Conservation (phyloP, 2,888 invertebrate genomes). For the Aleiodes testaceus region DNA sequence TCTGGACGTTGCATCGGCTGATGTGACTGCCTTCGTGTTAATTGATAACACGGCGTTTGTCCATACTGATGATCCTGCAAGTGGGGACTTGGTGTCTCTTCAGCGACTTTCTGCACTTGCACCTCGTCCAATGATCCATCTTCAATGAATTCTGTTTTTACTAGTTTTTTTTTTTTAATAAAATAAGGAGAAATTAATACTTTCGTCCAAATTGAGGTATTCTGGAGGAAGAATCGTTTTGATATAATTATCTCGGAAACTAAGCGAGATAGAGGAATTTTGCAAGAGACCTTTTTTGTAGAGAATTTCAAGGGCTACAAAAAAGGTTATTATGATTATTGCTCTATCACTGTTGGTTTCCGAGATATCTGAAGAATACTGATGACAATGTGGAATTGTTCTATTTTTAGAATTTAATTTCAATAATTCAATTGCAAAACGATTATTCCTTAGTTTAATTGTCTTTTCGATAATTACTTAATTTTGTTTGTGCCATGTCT, state of each 20-base stretch:
- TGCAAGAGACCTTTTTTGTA: no score
- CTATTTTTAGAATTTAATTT: no score
- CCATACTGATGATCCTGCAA: slow-evolving; percentile 91
- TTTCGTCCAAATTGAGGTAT: not conserved
- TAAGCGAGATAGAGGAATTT: no score
- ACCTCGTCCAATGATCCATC: slow-evolving; percentile 68
- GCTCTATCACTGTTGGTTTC: no score
- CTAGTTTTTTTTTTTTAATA: slow-evolving; percentile 50
- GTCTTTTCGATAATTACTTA: slow-evolving; percentile 57
- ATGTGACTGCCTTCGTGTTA: slow-evolving; percentile 66
- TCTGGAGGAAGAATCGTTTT: not conserved
- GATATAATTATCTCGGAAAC: no score
- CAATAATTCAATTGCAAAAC: no score
- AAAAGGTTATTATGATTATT: no score
- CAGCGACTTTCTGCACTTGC: slow-evolving; percentile 69
- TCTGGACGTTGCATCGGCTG: slow-evolving; percentile 70
- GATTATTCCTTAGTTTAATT: not conserved
- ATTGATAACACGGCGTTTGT: slow-evolving; percentile 79
- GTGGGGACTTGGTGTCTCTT: slow-evolving; percentile 80
- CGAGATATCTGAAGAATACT: slow-evolving; percentile 4
- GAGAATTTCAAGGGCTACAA: no score
- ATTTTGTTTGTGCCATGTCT: slow-evolving; percentile 70
- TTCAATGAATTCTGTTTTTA: slow-evolving; percentile 69
- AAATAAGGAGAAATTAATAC: not conserved
- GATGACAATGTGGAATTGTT: no score